Conservation (phyloP, 2,113 vertebrate species). For the Zapus hudsonius region DNA sequence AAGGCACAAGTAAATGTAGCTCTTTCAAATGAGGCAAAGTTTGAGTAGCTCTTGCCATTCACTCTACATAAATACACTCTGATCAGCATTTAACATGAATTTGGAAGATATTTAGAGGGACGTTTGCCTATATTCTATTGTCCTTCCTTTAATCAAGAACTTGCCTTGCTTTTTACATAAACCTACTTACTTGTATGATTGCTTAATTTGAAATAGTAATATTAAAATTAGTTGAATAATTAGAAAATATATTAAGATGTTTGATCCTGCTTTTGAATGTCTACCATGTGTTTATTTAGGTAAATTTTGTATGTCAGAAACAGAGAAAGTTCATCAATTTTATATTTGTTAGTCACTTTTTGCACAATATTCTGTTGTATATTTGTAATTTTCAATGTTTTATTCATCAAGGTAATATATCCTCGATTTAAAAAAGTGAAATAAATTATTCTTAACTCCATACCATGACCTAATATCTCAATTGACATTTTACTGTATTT, state of each 20-base stretch:
- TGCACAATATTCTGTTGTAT: slow-evolving; percentile 11
- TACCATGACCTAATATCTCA: not conserved
- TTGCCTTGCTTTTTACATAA: not conserved
- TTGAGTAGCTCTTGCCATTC: slow-evolving; percentile 5
- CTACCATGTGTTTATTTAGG: not conserved
- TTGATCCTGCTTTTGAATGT: not conserved
- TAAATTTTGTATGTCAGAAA: not conserved
- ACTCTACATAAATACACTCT: not conserved
- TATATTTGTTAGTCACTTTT: too few relatives aligned
- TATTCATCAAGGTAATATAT: not conserved
- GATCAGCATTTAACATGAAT: not conserved
- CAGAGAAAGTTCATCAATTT: not conserved
- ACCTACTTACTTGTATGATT: not conserved
- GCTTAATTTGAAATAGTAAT: not conserved
- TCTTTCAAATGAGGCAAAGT: slow-evolving; percentile 50
- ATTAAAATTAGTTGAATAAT: not conserved
- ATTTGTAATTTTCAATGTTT: not conserved
- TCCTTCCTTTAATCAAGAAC: not conserved
- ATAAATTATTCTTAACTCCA: not conserved
- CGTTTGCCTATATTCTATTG: not conserved
- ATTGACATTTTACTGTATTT: slow-evolving; percentile 19
- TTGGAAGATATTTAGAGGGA: not conserved
- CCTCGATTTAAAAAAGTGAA: not conserved
- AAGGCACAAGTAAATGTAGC: slow-evolving; percentile 26
- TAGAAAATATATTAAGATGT: not conserved